Evolutionary conservation across 2,888 invertebrate species (phyloP), one percentile per base, ranked within the genome.

Genomic region (Mesorhabditis spiculigera): DNA sequence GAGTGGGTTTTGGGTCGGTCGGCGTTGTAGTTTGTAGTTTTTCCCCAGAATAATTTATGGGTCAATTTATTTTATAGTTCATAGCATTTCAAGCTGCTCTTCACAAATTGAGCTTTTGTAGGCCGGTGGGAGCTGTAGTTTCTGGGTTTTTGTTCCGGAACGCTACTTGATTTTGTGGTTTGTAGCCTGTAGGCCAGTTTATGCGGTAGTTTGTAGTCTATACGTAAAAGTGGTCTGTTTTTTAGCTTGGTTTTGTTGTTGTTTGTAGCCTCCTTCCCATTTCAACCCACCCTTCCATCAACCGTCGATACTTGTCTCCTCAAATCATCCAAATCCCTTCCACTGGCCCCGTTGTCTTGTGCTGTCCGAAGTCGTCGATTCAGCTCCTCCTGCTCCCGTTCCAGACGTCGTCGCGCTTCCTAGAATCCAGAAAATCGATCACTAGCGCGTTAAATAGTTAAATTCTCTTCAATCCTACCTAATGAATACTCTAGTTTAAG

Each of bases 371-470:
- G 71, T 6, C 70, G 66, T 43, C 79, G 65, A 63, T 76, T 75
- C 5, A 82, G 70, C n/a, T 73, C 78, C 71, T 81, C 78, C 66
- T 83, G 83, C 67, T 80, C 81, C 4, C 77, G 80, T 70, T 83
- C 82, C 43, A 83, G 70, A 5, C 80, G 73, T 50, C 78, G 76
- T 65, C 81, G 50, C 5, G 81, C 79, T 28, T 75, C 78, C 81
- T 82, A 63, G 69, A 75, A 68, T 43, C 4, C 63, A 16, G 8
- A 28, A 28, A 28, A 28, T 28, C 28, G 28, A 28, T 28, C 28
- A 28, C 28, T 28, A 28, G 28, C 28, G 28, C 28, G 28, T 28
- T 28, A 28, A 28, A 28, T 28, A 28, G 28, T 28, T 28, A 28
- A 28, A 28, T 28, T 28, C 28, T 28, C 28, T 28, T 28, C 28